Evolutionary conservation across 2,797 vertebrate species (phyloP).

Genomic region (Etheostoma perlongum): DNA sequence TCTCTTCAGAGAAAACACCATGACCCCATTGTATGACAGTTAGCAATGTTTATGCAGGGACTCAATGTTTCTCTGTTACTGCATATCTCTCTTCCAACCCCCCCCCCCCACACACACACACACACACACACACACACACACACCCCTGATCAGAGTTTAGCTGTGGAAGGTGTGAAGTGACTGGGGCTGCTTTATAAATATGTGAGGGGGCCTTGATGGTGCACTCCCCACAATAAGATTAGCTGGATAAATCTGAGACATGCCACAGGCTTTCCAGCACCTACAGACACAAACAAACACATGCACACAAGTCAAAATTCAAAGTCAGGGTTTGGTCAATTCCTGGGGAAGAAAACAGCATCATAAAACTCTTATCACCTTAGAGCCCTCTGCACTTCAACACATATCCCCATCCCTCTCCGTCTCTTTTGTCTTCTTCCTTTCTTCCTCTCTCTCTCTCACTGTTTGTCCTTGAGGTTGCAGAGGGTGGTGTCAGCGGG

Average conservation of each 20-base stretch:
- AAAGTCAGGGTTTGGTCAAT: constrained; percentile 64
- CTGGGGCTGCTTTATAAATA: constrained; percentile 72
- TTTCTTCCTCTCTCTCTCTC: constrained; percentile 29
- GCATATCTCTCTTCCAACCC: neutral
- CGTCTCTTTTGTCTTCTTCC: constrained; percentile 17
- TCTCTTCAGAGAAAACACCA: constrained; percentile 34
- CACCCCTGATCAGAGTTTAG: constrained; percentile 36
- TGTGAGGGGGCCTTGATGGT: constrained; percentile 69
- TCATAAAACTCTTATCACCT: constrained; percentile 81
- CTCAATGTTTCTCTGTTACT: neutral
- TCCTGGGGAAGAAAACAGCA: constrained; percentile 74
- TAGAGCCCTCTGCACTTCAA: constrained; percentile 64
- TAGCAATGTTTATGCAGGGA: constrained; percentile 25
- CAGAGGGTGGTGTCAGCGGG: constrained; percentile 60
- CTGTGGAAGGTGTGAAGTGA: constrained; percentile 59
- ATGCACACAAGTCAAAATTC: constrained; percentile 13
- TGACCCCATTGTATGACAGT: constrained; percentile 28
- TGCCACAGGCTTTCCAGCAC: constrained; percentile 48
- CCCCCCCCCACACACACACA: neutral
- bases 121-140: neutral
- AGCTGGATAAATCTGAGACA: constrained; percentile 77
- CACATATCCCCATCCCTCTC: constrained; percentile 41
- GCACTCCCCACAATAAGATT: constrained; percentile 65
- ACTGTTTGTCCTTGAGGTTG: constrained; percentile 81
- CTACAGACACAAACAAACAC: constrained; percentile 29